Conservation (phyloP, 37 sponge, comb jelly and placozoan species). For the Halichondria panicea region DNA sequence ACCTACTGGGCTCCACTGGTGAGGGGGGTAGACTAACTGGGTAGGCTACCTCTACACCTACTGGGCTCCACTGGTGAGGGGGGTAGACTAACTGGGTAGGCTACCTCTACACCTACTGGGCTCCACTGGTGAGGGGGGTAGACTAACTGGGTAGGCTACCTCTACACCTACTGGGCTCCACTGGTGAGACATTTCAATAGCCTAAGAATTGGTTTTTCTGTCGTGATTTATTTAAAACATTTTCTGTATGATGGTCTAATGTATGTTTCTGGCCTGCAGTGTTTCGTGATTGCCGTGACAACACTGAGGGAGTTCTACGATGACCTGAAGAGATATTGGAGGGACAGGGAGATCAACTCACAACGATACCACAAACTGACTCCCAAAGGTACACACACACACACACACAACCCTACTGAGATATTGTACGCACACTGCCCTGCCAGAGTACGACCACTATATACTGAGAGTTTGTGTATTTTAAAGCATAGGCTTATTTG, state of each 20-base stretch:
- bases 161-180: too few species aligned
- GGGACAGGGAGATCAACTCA: slow-evolving; percentile 85
- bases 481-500: neutral
- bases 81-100: too few species aligned
- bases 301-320: slow-evolving; percentile 86
- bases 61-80: too few species aligned
- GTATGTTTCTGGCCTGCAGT: slow-evolving; percentile 22
- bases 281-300: slow-evolving; percentile 84
- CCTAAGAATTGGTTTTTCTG: too few species aligned
- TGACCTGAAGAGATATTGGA: slow-evolving; percentile 77
- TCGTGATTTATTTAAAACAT: too few species aligned
- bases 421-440: neutral
- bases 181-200: too few species aligned
- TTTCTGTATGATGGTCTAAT: too few species aligned
- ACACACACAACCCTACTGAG: too few species aligned
- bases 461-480: too few species aligned
- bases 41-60: neutral
- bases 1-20: slow-evolving; percentile 97
- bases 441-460: too few species aligned
- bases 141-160: neutral
- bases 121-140: neutral
- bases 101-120: too few species aligned
- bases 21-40: neutral
- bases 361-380: slow-evolving; percentile 81
- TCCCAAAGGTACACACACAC: slow-evolving; percentile 42